A percentile compares a stretch with the other conserved stretches of the same genome.
Evolutionary conservation across 2,797 vertebrate genomes (phyloP).

Genomic region (Fringilla coelebs): DNA sequence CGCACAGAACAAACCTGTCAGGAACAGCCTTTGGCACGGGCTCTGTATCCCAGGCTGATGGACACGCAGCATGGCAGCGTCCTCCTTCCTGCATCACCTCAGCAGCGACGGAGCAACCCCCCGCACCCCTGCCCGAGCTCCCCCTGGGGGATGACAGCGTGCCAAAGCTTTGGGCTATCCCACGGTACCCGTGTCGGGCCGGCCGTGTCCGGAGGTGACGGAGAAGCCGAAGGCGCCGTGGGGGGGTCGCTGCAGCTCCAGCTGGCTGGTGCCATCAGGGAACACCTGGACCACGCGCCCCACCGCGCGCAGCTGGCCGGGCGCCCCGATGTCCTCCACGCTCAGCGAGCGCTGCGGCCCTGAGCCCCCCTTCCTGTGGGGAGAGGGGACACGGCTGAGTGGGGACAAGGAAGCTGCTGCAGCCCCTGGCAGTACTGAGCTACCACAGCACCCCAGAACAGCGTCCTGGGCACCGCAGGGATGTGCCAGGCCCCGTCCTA

Average conservation of each 20-base stretch:
- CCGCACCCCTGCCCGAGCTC: rapidly evolving
- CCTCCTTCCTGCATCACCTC: rapidly evolving
- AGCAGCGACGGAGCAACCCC: not conserved
- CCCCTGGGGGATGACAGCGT: rapidly evolving
- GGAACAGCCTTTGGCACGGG: rapidly evolving
- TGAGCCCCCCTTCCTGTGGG: constrained; percentile 1
- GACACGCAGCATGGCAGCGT: rapidly evolving
- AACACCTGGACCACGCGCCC: constrained; percentile 86
- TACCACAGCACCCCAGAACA: rapidly evolving
- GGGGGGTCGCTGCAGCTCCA: constrained; percentile 85
- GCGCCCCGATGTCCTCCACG: constrained; percentile 81
- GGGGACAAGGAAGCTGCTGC: rapidly evolving
- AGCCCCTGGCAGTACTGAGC: not conserved
- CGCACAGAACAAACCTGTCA: not conserved
- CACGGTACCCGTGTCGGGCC: constrained; percentile 84
- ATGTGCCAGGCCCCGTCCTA: not conserved
- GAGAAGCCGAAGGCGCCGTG: constrained; percentile 87
- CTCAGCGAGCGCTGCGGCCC: constrained; percentile 77
- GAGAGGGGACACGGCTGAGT: not conserved
- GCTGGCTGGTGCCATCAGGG: constrained; percentile 86
- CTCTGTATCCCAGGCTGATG: rapidly evolving
- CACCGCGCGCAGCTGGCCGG: constrained; percentile 76
- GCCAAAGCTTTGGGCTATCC: not conserved
- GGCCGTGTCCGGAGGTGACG: constrained; percentile 88
- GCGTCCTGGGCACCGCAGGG: rapidly evolving